Evolutionary conservation across 2,888 invertebrate genomes (phyloP).

Genomic region (Oxytorus armatus): DNA sequence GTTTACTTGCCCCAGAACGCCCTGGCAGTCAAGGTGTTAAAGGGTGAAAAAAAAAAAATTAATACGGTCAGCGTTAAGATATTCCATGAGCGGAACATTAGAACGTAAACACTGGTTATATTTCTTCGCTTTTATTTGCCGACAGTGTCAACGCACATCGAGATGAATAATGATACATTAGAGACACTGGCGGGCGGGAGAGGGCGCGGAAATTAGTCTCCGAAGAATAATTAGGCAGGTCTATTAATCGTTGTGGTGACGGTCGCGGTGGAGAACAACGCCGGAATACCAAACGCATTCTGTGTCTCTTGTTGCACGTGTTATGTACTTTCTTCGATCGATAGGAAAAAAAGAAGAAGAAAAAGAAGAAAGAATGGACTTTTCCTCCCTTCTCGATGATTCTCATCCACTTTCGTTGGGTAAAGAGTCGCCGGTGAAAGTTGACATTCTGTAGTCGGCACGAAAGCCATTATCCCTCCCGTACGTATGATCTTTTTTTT

Average conservation of each 20-base stretch:
- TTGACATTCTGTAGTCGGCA: slow-evolving; percentile 69
- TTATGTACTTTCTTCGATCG: slow-evolving; percentile 61
- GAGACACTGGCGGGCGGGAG: slow-evolving; percentile 45
- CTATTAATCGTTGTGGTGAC: slow-evolving; percentile 80
- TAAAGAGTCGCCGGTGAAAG: slow-evolving; percentile 66
- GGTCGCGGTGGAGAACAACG: slow-evolving; percentile 69
- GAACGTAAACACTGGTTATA: too few species aligned
- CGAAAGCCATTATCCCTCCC: slow-evolving; percentile 67
- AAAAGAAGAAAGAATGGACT: slow-evolving; percentile 30
- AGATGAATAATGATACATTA: slow-evolving; percentile 50
- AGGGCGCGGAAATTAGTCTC: slow-evolving; percentile 80
- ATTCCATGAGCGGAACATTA: too few species aligned
- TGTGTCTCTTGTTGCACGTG: slow-evolving; percentile 36
- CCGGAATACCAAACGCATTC: slow-evolving; percentile 79
- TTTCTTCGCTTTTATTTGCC: too few species aligned
- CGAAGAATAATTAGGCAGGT: slow-evolving; percentile 80
- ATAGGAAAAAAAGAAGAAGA: slow-evolving; percentile 39
- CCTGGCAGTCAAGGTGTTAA: too few species aligned
- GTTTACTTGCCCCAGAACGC: too few species aligned
- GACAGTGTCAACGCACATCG: slow-evolving; percentile 14
- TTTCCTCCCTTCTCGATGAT: slow-evolving; percentile 44
- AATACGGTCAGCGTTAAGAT: too few species aligned
- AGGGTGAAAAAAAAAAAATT: too few species aligned
- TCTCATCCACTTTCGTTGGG: slow-evolving; percentile 42
- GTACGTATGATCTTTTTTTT: slow-evolving; percentile 44